A percentile compares a stretch with the other conserved stretches of the same genome.
Conservation (phyloP, 23 tunicate genomes). For the Oikopleura dioica region DNA sequence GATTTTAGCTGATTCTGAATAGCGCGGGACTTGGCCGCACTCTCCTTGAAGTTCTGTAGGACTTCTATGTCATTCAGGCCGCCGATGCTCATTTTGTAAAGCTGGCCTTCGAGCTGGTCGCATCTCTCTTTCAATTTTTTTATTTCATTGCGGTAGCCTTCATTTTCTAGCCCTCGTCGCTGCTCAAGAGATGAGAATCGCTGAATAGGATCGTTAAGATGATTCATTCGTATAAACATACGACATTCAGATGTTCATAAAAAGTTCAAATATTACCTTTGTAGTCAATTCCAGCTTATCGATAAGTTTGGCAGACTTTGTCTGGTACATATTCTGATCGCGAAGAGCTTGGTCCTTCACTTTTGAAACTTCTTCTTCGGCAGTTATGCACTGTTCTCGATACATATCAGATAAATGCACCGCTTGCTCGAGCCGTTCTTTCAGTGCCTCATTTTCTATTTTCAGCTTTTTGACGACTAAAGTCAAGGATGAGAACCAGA, state of each 20-base stretch:
- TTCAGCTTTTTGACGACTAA: constrained; percentile 44
- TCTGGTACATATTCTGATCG: too few relatives aligned
- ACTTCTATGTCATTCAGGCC: constrained; percentile 56
- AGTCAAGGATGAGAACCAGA: too few relatives aligned
- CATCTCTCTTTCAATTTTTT: constrained; percentile 40
- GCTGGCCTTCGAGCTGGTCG: constrained; percentile 68
- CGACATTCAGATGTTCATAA: too few relatives aligned
- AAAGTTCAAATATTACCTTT: too few relatives aligned
- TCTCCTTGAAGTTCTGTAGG: constrained; percentile 45
- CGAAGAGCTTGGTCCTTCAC: constrained; percentile 57
- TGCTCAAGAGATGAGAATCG: constrained; percentile 64
- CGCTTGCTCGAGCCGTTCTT: constrained; percentile 55
- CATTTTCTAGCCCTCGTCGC: constrained; percentile 51
- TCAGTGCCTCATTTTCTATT: constrained; percentile 30
- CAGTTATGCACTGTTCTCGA: constrained; percentile 75
- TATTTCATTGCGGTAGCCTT: constrained; percentile 77
- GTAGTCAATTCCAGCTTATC: too few relatives aligned
- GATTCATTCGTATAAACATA: too few relatives aligned
- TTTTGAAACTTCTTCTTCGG: constrained; percentile 58
- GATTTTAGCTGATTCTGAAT: constrained; percentile 59
- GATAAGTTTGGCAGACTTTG: too few relatives aligned
- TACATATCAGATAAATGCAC: constrained; percentile 83
- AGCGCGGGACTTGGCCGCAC: constrained; percentile 61
- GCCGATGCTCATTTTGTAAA: constrained; percentile 46
- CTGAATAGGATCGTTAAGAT: too few relatives aligned